phyloP scores from a whole-genome alignment of 2,888 invertebrate species.

The Cyclophora albipunctata region DNA sequence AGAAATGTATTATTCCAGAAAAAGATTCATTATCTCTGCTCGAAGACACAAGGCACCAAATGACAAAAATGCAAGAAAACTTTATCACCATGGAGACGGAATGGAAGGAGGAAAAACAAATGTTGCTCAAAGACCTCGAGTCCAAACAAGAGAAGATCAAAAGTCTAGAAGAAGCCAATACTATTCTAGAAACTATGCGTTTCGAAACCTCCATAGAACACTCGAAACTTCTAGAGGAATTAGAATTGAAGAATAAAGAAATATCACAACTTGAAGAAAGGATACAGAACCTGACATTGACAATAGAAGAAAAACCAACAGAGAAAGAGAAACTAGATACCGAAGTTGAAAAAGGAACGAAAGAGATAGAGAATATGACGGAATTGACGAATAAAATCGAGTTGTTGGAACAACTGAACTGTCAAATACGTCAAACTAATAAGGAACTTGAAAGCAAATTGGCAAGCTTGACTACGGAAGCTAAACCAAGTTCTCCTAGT shows the following conservation, averaged over 20 bases:
- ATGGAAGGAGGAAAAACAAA: slow-evolving; percentile 80
- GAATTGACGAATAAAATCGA: slow-evolving; percentile 69
- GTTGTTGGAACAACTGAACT: slow-evolving; percentile 67
- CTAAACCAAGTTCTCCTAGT: slow-evolving; percentile 44
- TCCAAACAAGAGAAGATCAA: slow-evolving; percentile 73
- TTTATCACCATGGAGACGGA: slow-evolving; percentile 82
- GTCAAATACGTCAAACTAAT: slow-evolving; percentile 68
- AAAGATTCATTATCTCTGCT: slow-evolving; percentile 82
- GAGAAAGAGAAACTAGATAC: slow-evolving; percentile 48
- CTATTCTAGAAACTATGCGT: slow-evolving; percentile 62
- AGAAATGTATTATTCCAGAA: slow-evolving; percentile 42
- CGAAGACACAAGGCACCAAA: slow-evolving; percentile 87
- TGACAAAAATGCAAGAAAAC: slow-evolving; percentile 87
- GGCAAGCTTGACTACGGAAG: slow-evolving; percentile 38
- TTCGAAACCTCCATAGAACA: slow-evolving; percentile 70
- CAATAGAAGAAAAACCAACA: slow-evolving; percentile 20
- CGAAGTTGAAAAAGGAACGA: slow-evolving; percentile 76
- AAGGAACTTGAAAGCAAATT: slow-evolving; percentile 73
- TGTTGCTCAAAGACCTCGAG: slow-evolving; percentile 69
- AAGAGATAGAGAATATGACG: slow-evolving; percentile 60
- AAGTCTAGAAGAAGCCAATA: slow-evolving; percentile 74
- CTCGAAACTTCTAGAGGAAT: slow-evolving; percentile 70
- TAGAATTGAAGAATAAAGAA: slow-evolving; percentile 65
- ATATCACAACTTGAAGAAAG: slow-evolving; percentile 50
- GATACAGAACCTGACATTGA: slow-evolving; percentile 34